phyloP scores from a whole-genome alignment of 2,888 invertebrate species.

The Cotesia congregata region DNA sequence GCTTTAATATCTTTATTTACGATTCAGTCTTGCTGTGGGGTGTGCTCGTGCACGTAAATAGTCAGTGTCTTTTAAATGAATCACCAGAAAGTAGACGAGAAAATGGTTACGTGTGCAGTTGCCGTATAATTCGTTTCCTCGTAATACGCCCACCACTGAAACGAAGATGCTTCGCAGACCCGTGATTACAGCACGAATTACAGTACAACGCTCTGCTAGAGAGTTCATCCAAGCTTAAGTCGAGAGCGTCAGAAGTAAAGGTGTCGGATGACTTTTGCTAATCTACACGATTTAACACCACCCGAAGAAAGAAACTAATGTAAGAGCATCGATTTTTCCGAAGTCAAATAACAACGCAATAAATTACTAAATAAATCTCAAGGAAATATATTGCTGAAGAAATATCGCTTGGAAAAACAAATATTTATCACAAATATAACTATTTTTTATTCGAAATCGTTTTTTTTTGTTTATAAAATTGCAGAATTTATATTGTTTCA shows the following conservation, averaged over 20 bases:
- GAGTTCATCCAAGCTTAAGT: conserved; percentile 14
- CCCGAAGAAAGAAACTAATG: conserved; percentile 2
- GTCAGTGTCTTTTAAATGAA: conserved; percentile 12
- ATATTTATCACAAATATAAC: too few species aligned
- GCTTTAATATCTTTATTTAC: background rate
- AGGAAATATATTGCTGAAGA: background rate
- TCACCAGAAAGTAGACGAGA: conserved; percentile 16
- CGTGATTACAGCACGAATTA: conserved; percentile 36
- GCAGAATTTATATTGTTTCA: too few species aligned
- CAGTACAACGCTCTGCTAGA: conserved; percentile 7
- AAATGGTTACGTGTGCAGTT: conserved; percentile 33
- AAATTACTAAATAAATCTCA: background rate
- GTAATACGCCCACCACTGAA: conserved; percentile 8
- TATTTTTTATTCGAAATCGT: too few species aligned
- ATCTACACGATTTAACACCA: conserved; percentile 31
- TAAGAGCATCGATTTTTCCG: conserved; percentile 25
- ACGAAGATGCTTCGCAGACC: conserved; percentile 22
- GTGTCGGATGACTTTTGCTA: conserved; percentile 30
- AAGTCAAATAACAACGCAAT: background rate
- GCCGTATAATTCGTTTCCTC: conserved; percentile 34
- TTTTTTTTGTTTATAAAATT: too few species aligned
- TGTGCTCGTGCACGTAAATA: conserved; percentile 7
- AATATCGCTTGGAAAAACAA: too few species aligned
- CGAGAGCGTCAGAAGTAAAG: conserved; percentile 15
- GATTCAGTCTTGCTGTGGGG: background rate